Base-by-base conservation (phyloP, 2,797 vertebrate species). In the Syngnathus rostellatus region DNA sequence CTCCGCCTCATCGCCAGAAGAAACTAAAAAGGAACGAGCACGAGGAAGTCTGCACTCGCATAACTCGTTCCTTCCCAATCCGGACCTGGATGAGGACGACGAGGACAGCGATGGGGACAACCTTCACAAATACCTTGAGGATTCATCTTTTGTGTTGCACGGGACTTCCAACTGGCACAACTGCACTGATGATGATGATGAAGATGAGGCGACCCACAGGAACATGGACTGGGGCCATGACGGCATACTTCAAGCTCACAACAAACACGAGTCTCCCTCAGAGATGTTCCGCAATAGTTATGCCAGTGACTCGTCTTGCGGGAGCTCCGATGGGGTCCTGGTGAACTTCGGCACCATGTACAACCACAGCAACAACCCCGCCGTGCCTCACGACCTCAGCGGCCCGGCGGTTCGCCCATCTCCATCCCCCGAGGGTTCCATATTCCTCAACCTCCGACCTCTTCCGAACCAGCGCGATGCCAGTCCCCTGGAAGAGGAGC, bases 261-360 rank as follows among this genome's bases (percentile, higher is more conserved):
- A 88, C 76, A 90, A 72, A 41, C 70, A 62, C 68, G 81, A 83
- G 71, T 75, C 71, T 72, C 77, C 91, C 1, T 93, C 92, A 2
- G 86, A 87, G 67, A 65, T 72, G 39, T 75, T 75, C 61, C 90
- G 91, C 0, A 91, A 94, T 78, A 89, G 89, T 55, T 92, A 90
- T 0, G 77, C 89, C 76, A 97, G 93, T 0, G 95, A 98, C 89
- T 97, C 94, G 0, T 98, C 96, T 63, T 97, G 94, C 79, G 96
- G 94, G 86, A 98, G 96, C 58, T 98, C 96, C 0, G 95, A 98
- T 0, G 96, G 97, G 0, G 85, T 98, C 50, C 86, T 98, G 55
- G 95, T 98, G 68, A 98, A 95, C 71, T 97, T 98, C 87, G 96
- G 94, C 70, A 81, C 97, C 40, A 96, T 99, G 67, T 98, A 98